Evolutionary conservation across 2,888 invertebrate species (phyloP).

Genomic region (Biston betularia): DNA sequence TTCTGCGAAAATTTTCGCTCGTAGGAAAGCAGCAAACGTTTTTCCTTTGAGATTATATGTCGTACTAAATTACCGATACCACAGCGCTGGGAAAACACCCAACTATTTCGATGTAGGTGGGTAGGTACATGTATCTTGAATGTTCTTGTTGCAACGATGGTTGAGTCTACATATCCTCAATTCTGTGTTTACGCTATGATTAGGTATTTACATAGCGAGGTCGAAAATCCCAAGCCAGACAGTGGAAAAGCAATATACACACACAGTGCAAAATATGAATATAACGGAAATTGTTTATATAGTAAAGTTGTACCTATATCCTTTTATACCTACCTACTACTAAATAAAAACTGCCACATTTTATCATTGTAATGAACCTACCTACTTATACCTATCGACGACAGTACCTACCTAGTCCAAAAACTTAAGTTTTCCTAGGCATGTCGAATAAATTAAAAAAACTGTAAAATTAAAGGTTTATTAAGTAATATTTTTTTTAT

Average conservation of each 20-base stretch:
- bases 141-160: constrained; percentile 25
- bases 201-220: constrained; percentile 20
- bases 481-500: too few species aligned
- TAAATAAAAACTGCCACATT: too few species aligned
- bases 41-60: constrained; percentile 15
- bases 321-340: too few species aligned
- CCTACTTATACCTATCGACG: too few species aligned
- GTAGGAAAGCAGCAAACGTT: constrained; percentile 21
- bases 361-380: too few species aligned
- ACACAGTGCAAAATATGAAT: neutral
- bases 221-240: constrained; percentile 3
- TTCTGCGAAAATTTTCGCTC: constrained; percentile 15
- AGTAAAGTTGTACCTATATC: too few species aligned
- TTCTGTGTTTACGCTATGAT: constrained; percentile 14
- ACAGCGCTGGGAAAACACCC: constrained; percentile 18
- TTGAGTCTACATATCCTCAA: constrained; percentile 27
- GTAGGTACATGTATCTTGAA: constrained; percentile 25
- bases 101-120: constrained; percentile 23
- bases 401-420: too few species aligned
- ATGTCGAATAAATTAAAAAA: too few species aligned
- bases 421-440: too few species aligned
- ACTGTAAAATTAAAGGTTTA: too few species aligned
- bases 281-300: neutral
- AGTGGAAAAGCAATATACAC: neutral
- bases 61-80: constrained; percentile 27